Evolutionary conservation across 1,140 invertebrate genomes (phyloP).

Genomic region (Episyrphus balteatus): DNA sequence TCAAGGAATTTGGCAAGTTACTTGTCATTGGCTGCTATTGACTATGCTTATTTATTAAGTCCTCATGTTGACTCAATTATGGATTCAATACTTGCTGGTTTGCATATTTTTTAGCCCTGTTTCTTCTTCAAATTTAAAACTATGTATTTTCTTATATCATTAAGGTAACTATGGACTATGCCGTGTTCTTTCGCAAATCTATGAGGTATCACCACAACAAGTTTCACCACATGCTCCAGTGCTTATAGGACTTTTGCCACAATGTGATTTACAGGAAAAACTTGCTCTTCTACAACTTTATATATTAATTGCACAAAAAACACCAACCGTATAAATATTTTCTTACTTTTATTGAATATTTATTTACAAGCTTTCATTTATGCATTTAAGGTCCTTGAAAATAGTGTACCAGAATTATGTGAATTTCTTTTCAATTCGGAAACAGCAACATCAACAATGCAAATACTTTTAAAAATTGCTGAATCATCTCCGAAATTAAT

Average conservation of each 20-base stretch:
- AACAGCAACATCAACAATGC: conserved; percentile 53
- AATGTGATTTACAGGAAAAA: conserved; percentile 73
- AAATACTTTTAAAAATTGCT: conserved; percentile 68
- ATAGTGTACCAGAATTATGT: conserved; percentile 28
- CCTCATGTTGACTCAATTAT: conserved; percentile 81
- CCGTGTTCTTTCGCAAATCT: conserved; percentile 76
- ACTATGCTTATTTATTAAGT: conserved; percentile 74
- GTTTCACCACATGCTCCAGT: conserved; percentile 74
- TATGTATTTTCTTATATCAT: not conserved
- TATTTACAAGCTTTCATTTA: not conserved
- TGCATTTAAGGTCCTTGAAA: conserved; percentile 19
- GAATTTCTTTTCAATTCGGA: conserved; percentile 24
- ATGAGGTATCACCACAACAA: conserved; percentile 72
- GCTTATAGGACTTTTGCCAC: conserved; percentile 65
- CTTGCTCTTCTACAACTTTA: conserved; percentile 70
- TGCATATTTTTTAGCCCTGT: conserved; percentile 3
- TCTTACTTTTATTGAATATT: not conserved
- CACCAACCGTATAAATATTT: conserved; percentile 50
- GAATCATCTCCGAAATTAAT: conserved; percentile 53
- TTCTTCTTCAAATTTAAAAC: not conserved
- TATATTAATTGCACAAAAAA: conserved; percentile 65
- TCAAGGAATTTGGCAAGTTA: conserved; percentile 84
- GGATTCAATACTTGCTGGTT: conserved; percentile 75
- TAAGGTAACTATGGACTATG: conserved; percentile 70
- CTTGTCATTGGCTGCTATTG: conserved; percentile 82